Evolutionary conservation across 1,140 invertebrate genomes (phyloP).

Genomic region (Gryon sp.): DNA sequence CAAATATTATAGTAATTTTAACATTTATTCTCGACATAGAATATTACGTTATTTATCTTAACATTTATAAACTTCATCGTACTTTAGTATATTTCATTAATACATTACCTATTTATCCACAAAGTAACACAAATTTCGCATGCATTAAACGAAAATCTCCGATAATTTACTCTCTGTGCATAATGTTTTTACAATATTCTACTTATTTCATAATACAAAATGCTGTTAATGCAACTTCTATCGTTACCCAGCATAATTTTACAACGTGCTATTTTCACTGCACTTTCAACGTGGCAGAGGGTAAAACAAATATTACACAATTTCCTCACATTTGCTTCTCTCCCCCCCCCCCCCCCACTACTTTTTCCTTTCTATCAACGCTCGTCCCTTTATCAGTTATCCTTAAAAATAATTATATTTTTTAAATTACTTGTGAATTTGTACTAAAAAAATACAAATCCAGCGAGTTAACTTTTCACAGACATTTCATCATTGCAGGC

Average conservation of each 20-base stretch:
- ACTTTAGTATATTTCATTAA: constrained; percentile 43
- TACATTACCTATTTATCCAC: constrained; percentile 15
- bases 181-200: constrained; percentile 40
- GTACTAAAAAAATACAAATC: not conserved
- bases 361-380: constrained; percentile 12
- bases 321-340: not conserved
- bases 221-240: constrained; percentile 27
- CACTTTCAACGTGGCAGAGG: constrained; percentile 8
- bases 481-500: constrained; percentile 1
- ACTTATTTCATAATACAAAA: constrained; percentile 34
- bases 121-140: constrained; percentile 4
- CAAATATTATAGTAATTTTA: too few relatives aligned
- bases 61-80: too few relatives aligned
- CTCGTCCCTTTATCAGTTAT: not conserved
- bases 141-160: constrained; percentile 9
- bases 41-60: too few relatives aligned
- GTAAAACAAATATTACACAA: constrained; percentile 38
- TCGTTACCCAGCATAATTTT: constrained; percentile 28
- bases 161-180: constrained; percentile 15
- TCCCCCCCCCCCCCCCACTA: not conserved
- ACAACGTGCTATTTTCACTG: constrained; percentile 28
- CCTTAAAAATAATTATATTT: constrained; percentile 36
- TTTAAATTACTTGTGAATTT: constrained; percentile 15
- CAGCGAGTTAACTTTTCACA: not conserved
- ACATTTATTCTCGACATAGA: too few relatives aligned